phyloP scores from a whole-genome alignment of 2,888 invertebrate genomes.

The Sabellastarte sp. region DNA sequence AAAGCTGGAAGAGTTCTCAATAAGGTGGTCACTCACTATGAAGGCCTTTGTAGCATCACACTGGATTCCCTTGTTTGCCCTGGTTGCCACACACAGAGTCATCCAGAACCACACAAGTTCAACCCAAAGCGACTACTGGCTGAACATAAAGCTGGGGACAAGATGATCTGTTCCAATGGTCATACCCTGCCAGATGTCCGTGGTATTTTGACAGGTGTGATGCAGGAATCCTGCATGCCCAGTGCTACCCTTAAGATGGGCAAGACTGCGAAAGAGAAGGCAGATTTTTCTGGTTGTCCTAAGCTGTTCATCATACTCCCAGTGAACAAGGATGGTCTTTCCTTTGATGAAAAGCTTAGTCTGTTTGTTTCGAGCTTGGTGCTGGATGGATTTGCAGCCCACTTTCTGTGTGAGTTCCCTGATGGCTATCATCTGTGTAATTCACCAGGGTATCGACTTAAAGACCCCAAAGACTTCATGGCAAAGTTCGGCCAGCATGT shows the following conservation, averaged over 20 bases:
- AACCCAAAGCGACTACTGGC: constrained; percentile 13
- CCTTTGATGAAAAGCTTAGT: constrained; percentile 17
- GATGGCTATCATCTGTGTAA: constrained; percentile 30
- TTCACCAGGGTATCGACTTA: constrained; percentile 25
- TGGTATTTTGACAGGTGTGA: constrained; percentile 14
- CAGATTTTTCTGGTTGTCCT: constrained; percentile 27
- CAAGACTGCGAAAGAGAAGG: not conserved
- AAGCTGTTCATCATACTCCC: constrained; percentile 29
- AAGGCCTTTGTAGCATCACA: constrained; percentile 22
- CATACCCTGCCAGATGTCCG: constrained; percentile 15
- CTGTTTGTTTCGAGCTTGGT: constrained; percentile 27
- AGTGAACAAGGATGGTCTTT: constrained; percentile 26
- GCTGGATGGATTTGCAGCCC: constrained; percentile 29
- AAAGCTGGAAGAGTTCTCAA: constrained; percentile 13
- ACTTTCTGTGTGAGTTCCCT: constrained; percentile 32
- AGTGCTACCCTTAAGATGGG: constrained; percentile 16
- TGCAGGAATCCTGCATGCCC: constrained; percentile 19
- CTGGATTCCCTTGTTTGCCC: constrained; percentile 29
- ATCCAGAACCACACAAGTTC: constrained; percentile 16
- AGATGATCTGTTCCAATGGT: constrained; percentile 20
- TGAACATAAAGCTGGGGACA: constrained; percentile 2
- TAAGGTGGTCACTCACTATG: constrained; percentile 22
- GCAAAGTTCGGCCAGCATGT: constrained; percentile 21
- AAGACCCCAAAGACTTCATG: constrained; percentile 25
- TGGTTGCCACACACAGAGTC: constrained; percentile 20